Evolutionary conservation across 2,888 invertebrate species (phyloP), one percentile per base, ranked within the genome.

Genomic region (Oegoconia quadripuncta): DNA sequence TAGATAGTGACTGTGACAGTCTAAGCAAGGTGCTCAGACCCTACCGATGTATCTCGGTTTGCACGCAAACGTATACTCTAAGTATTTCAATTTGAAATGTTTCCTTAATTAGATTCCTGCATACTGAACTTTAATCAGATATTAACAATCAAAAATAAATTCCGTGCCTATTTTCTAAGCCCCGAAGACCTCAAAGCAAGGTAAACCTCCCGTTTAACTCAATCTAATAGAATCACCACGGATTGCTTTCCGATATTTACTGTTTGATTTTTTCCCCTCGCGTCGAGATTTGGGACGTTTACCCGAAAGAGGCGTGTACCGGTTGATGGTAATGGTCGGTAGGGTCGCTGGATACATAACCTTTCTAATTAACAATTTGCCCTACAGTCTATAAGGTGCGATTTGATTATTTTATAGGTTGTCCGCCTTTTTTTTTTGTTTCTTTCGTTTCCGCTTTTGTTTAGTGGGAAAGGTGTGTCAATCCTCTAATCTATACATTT

Each of bases 181-280:
- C 65, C 56, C 55, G 39, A 55, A 67, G 61, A 67, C 64, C 64
- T 70, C 59, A 66, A 63, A 65, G 68, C 53, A 61, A 66, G 65
- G 69, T 71, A 70, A 71, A 59, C 59, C 57, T 59, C 51, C 54
- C 61, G 64, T 66, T 81, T 79, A 72, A 76, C 74, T 81, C 73
- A 79, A 76, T 74, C 75, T 82, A 86, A 84, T 82, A 80, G 82
- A 86, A 88, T 84, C 77, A 81, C 78, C 69, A 75, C 66, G 64
- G 79, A 82, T 83, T 76, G 77, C 76, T 84, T 83, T 82, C 80
- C 83, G 74, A 86, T 87, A 87, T 83, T 82, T 83, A 84, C 83
- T 69, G 75, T 76, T 76, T 74, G 80, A 79, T 83, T 83, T 81
- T n/a, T 82, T 75, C 77, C 82, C 79, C 80, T 74, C 73, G 61